These are phyloP conservation scores for Didymodactylos carnosus DNA, from an alignment of 2,888 invertebrate genomes.

Conservation along the genomic window DNA sequence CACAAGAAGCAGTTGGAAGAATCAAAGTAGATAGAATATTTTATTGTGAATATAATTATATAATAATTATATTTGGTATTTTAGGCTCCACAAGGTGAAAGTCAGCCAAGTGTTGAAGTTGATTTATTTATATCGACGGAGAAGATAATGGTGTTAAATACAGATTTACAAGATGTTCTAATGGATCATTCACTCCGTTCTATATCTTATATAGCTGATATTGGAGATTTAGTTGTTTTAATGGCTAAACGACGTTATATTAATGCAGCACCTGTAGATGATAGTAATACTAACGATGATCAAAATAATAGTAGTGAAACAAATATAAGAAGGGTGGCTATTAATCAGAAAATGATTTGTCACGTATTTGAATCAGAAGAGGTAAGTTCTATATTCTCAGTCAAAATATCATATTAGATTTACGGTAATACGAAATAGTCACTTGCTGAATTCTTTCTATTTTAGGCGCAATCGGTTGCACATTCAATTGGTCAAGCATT, in stretches of 20 bases:
- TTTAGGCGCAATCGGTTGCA: slow-evolving; percentile 75
- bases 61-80: background rate
- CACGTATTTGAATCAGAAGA: slow-evolving; percentile 99
- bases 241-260: slow-evolving; percentile 69
- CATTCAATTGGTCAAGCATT: slow-evolving; percentile 99
- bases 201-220: slow-evolving; percentile 92
- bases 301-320: background rate
- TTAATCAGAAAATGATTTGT: slow-evolving; percentile 67
- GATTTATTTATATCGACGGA: slow-evolving; percentile 98
- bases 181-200: slow-evolving; percentile 97
- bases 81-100: slow-evolving; percentile 89
- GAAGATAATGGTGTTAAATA: slow-evolving; percentile 98
- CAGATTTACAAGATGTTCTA: slow-evolving; percentile 90
- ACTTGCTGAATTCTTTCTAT: background rate
- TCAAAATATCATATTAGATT: background rate
- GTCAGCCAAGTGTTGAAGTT: slow-evolving; percentile 94
- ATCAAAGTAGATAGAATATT: slow-evolving; percentile 63
- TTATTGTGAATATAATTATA: background rate
- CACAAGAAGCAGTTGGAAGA: slow-evolving; percentile 90
- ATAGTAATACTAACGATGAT: background rate
- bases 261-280: background rate
- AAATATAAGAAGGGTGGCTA: slow-evolving; percentile 22
- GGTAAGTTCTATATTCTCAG: slow-evolving; percentile 27
- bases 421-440: background rate
- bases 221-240: slow-evolving; percentile 85